A percentile compares a stretch with the other conserved stretches of the same genome.
Evolutionary conservation across 1,140 invertebrate species (phyloP).

Genomic region (Nasonia giraulti): DNA sequence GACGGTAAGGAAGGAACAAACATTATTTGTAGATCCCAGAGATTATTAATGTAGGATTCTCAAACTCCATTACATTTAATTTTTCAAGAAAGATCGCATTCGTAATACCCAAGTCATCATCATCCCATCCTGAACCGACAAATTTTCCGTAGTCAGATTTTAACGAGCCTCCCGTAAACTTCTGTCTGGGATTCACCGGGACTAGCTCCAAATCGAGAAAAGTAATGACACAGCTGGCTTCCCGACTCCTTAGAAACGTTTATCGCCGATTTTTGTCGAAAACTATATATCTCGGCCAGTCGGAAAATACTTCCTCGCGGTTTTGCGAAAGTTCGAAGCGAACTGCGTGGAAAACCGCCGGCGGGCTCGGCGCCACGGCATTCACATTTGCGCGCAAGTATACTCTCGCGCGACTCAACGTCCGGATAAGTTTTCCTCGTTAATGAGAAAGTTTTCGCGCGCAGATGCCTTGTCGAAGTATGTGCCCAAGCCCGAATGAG

Average conservation of each 20-base stretch:
- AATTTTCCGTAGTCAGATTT: background rate
- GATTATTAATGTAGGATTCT: too few species aligned
- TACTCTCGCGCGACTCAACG: background rate
- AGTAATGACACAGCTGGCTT: background rate
- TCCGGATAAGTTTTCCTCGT: conserved; percentile 5
- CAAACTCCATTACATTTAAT: too few species aligned
- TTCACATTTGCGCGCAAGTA: background rate
- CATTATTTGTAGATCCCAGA: too few species aligned
- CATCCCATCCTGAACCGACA: too few species aligned
- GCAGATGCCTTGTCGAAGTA: background rate
- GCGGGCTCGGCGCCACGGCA: background rate
- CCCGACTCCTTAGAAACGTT: background rate
- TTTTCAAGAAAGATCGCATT: too few species aligned
- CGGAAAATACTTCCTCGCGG: background rate
- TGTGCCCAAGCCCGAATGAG: background rate
- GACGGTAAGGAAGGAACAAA: too few species aligned
- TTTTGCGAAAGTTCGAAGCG: background rate
- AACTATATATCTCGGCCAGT: background rate
- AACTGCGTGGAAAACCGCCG: conserved; percentile 4
- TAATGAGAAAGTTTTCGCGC: conserved; percentile 15
- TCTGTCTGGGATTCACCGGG: background rate
- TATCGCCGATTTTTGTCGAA: background rate
- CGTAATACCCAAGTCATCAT: too few species aligned
- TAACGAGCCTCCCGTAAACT: background rate
- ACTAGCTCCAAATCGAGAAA: background rate